Evolutionary conservation across 2,797 vertebrate genomes (phyloP), one percentile per base, ranked within the genome.

Genomic region (Protonibea diacanthus): DNA sequence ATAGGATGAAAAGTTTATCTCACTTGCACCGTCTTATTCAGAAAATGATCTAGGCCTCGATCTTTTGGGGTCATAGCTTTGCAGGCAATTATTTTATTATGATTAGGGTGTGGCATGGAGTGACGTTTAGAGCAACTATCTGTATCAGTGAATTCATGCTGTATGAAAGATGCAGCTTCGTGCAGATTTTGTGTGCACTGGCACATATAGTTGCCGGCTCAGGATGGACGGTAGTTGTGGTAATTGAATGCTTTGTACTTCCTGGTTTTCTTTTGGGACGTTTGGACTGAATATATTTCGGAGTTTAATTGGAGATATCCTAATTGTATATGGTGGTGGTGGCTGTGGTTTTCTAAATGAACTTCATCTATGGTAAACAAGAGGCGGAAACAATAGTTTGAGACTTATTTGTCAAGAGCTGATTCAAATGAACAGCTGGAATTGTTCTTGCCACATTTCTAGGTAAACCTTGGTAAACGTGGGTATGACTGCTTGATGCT

Each of bases 61-160:
- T 18, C 21, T 55, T 71, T 51, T 11, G 3, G 38, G 76, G 48
- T 53, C 57, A 47, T 33, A 27, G 42, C 25, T 84, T 63, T 56
- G 29, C 71, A 61, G 67, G 61, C 13, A 33, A 4, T 74, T 40
- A 18, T 20, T 74, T 55, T 29, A 8, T 64, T 18, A 45, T 25
- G 66, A 72, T 61, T 21, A 74, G 59, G 83, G 77, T 77, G 80
- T 86, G 87, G 83, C 74, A 9, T 15, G 11, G 18, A 18, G 38
- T 17, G 60, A 42, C 12, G 21, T 63, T 62, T 25, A 57, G 12
- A 66, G 44, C 14, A 61, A 38, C 61, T 23, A 53, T 21, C 21
- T 57, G 62, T 14, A 38, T 2, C 29, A 44, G 15, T 75, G 6
- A 44, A 63, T 12, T 58, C 27, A 64, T 25, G 17, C 29, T 11